Evolutionary conservation across 2,113 vertebrate species (phyloP).

Genomic region (Micromys minutus): DNA sequence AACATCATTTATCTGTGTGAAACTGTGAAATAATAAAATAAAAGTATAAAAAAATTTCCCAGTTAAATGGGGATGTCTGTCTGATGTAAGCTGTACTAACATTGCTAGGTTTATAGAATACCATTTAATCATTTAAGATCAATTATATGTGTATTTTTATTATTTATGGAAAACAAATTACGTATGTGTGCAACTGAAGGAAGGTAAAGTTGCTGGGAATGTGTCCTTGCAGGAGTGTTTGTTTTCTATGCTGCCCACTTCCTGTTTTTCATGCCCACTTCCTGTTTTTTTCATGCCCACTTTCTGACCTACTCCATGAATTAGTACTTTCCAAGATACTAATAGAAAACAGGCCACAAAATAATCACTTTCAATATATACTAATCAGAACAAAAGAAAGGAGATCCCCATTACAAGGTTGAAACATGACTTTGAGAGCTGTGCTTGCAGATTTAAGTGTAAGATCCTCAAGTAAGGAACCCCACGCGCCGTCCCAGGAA

Average conservation of each 20-base stretch:
- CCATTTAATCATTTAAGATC: neutral
- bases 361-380: slow-evolving; percentile 26
- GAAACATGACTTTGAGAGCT: neutral
- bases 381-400: slow-evolving; percentile 32
- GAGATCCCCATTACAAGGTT: neutral
- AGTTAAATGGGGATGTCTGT: neutral
- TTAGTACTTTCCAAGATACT: slow-evolving; percentile 36
- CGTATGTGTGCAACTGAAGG: neutral
- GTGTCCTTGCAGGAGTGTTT: neutral
- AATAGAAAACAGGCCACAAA: slow-evolving; percentile 29
- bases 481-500: too few relatives aligned
- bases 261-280: too few relatives aligned
- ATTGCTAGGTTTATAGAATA: slow-evolving; percentile 12
- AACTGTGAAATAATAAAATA: neutral
- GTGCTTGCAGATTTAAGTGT: neutral
- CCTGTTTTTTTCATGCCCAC: too few relatives aligned
- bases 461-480: too few relatives aligned
- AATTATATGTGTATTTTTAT: neutral
- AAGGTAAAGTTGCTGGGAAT: neutral
- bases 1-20: neutral
- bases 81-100: neutral
- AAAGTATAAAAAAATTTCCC: slow-evolving; percentile 36
- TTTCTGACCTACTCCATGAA: neutral
- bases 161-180: slow-evolving; percentile 27
- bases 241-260: neutral